Percentiles rank a stretch among this genome's conserved stretches.
Conservation (phyloP, 92 coral and sea anemone genomes). For the Muricea muricata region DNA sequence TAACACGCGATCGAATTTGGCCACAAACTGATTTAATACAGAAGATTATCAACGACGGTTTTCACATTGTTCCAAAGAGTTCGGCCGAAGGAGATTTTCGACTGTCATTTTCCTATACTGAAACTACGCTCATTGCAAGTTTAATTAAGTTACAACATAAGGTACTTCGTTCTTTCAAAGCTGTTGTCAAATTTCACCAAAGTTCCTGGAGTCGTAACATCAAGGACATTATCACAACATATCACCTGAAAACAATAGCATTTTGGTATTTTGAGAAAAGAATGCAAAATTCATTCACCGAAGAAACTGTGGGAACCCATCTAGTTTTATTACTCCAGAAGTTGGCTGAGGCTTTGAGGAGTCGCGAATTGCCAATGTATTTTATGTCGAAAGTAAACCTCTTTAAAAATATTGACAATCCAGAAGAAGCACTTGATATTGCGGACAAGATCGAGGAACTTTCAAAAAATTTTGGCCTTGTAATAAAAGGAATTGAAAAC, state of each 20-base stretch:
- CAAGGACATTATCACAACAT: no score
- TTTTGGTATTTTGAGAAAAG: no score
- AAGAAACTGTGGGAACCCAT: not conserved
- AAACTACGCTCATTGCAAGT: no score
- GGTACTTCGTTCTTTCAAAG: not conserved
- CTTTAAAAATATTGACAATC: not conserved
- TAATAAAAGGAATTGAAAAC: no score
- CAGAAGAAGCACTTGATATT: not conserved
- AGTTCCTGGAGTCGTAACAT: no score
- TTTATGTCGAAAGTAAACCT: not conserved
- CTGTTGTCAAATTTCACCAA: no score
- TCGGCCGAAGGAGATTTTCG: no score
- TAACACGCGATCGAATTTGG: not conserved
- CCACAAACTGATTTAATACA: not conserved
- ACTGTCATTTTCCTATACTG: no score
- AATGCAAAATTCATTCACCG: no score
- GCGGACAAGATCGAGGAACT: not conserved
- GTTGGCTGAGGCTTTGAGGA: not conserved
- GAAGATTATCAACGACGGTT: not conserved
- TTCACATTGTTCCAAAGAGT: no score
- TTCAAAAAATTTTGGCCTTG: not conserved
- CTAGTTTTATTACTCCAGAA: not conserved
- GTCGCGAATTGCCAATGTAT: not conserved
- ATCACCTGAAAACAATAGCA: no score
- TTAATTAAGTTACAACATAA: not conserved